Evolutionary conservation across 2,888 invertebrate genomes (phyloP), one percentile per base, ranked within the genome.

Genomic region (Drosophila rellima): DNA sequence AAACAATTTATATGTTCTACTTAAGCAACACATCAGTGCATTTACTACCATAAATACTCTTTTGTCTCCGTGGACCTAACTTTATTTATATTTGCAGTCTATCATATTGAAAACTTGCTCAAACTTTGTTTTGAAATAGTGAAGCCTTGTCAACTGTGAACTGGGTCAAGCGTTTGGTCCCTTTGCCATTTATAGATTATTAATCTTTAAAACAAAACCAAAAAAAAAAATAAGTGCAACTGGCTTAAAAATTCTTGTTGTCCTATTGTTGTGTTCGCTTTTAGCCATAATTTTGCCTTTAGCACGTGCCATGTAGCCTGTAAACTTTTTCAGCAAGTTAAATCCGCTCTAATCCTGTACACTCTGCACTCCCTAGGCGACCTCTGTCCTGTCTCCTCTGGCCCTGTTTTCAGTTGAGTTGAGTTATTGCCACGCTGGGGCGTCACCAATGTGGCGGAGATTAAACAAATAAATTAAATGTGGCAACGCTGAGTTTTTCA

Each of bases 391-490:
- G 7, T 26, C 7, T 7, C 26, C 26, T 7, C 26, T 42, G 3
- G 17, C 11, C 18, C 6, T 35, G 48, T 59, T 74, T 74, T 52
- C 81, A 73, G 70, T 73, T 70, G 63, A 62, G 74, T 85, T 85
- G 82, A 84, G 65, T 88, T 84, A 84, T 87, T 69, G 78, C 82
- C 70, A 65, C 64, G 52, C 62, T 62, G 88, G 67, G 51, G 61
- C 65, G 70, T 88, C 87, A 83, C 71, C 82, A 81, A 70, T 80
- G 89, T 84, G 70, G 60, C 73, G 82, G 75, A 89, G 89, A 84
- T 84, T 84, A 89, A 89, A 82, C 71, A 84, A 81, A 84, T 84
- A 84, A 84, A 84, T 84, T 87, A 84, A 89, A 80, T 54, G 60
- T 47, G 47, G 18, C 63, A 59, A 56, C 18, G 11, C 29, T n/a